These are phyloP conservation scores for Eucidaris tribuloides DNA, from an alignment of 35 echinoderm and acorn worm genomes.

Conservation along the genomic window DNA sequence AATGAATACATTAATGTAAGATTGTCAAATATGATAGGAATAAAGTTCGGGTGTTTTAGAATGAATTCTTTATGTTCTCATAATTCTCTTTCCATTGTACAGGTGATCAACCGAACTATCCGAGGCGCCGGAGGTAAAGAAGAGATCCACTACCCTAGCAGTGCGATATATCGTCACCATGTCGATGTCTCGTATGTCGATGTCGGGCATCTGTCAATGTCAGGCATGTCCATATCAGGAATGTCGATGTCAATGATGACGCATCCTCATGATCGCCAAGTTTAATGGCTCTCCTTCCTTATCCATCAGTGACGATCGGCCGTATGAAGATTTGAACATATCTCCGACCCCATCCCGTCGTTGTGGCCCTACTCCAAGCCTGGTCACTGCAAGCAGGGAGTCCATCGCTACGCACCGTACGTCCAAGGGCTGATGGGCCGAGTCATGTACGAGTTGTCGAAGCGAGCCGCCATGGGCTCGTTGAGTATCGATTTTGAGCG, in stretches of 20 bases:
- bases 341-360: constrained; percentile 24
- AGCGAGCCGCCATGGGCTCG: constrained; percentile 33
- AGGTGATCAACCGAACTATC: constrained; percentile 65
- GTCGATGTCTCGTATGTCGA: too few relatives aligned
- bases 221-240: background rate
- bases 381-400: background rate
- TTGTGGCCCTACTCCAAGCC: constrained; percentile 5
- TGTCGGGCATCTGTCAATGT: too few relatives aligned
- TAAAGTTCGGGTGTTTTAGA: too few relatives aligned
- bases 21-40: too few relatives aligned
- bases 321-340: background rate
- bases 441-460: constrained; percentile 77
- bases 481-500: too few relatives aligned
- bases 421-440: constrained; percentile 47
- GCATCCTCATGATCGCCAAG: background rate
- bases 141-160: constrained; percentile 70
- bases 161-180: constrained; percentile 38
- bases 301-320: constrained; percentile 40
- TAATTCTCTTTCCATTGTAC: too few relatives aligned
- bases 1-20: too few relatives aligned
- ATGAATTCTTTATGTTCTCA: too few relatives aligned
- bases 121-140: constrained; percentile 81
- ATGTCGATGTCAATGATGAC: background rate
- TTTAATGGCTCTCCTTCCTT: constrained; percentile 19
- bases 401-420: constrained; percentile 53